phyloP scores from a whole-genome alignment of 2,113 vertebrate species.

The Pavo muticus region DNA sequence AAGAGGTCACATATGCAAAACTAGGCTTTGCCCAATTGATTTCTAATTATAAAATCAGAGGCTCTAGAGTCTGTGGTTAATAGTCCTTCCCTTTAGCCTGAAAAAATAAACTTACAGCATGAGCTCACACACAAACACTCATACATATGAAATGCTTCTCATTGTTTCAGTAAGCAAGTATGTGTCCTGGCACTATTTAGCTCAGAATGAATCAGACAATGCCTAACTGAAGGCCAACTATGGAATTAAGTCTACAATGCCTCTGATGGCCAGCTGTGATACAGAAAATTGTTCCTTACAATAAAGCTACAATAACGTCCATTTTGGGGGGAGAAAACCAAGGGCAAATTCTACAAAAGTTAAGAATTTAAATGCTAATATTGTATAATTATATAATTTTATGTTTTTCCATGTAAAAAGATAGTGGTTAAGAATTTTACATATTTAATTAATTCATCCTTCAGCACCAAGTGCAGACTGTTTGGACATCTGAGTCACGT shows the following conservation, averaged over 20 bases:
- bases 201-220: conserved; percentile 47
- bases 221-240: conserved; percentile 64
- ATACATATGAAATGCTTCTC: background rate
- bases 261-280: conserved; percentile 76
- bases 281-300: conserved; percentile 71
- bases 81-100: conserved; percentile 56
- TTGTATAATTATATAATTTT: conserved; percentile 10
- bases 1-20: conserved; percentile 71
- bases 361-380: conserved; percentile 30
- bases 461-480: background rate
- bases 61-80: conserved; percentile 72
- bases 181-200: conserved; percentile 48
- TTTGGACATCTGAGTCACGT: background rate
- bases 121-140: background rate
- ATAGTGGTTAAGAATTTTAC: background rate
- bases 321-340: background rate
- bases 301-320: conserved; percentile 36
- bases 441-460: background rate
- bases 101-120: conserved; percentile 22
- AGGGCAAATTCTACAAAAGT: background rate
- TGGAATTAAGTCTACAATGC: conserved; percentile 65
- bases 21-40: conserved; percentile 77
- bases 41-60: conserved; percentile 78
- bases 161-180: background rate
- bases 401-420: conserved; percentile 13